These are phyloP conservation scores for Scaeva pyrastri DNA, from an alignment of 2,888 invertebrate species.

Conservation along the genomic window DNA sequence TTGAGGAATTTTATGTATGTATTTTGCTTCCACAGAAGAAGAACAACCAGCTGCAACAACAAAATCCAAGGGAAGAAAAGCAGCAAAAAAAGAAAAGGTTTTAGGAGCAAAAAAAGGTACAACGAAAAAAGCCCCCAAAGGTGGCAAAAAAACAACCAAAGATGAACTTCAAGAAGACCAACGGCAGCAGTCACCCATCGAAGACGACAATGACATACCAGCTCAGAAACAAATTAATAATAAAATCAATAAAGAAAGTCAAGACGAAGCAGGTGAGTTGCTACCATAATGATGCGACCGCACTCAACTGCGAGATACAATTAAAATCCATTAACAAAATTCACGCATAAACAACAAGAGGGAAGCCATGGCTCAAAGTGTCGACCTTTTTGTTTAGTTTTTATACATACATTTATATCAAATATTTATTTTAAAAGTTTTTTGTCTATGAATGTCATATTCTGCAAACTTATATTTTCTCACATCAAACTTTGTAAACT, in stretches of 20 bases:
- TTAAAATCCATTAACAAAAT: conserved; percentile 20
- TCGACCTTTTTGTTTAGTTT: conserved; percentile 49
- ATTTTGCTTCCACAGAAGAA: conserved; percentile 32
- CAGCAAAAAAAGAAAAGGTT: conserved; percentile 52
- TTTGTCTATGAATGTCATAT: conserved; percentile 48
- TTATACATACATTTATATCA: background rate
- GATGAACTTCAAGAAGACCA: conserved; percentile 42
- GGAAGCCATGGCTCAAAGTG: conserved; percentile 54
- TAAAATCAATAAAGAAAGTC: conserved; percentile 41
- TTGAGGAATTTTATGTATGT: background rate
- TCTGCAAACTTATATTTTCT: conserved; percentile 47
- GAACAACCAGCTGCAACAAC: conserved; percentile 31
- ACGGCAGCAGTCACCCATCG: background rate
- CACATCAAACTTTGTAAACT: conserved; percentile 35
- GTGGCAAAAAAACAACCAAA: conserved; percentile 36
- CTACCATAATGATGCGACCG: conserved; percentile 39
- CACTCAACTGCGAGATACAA: conserved; percentile 22
- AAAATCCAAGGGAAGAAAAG: conserved; percentile 76
- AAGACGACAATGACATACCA: background rate
- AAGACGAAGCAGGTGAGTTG: conserved; percentile 66
- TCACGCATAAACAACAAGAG: conserved; percentile 37
- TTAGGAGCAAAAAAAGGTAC: conserved; percentile 33
- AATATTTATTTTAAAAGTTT: conserved; percentile 22
- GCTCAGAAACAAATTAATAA: background rate
- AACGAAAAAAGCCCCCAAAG: conserved; percentile 72